Evolutionary conservation across 2,888 invertebrate species (phyloP), one percentile per base, ranked within the genome.

Genomic region (Callyntrura guangdongensis): DNA sequence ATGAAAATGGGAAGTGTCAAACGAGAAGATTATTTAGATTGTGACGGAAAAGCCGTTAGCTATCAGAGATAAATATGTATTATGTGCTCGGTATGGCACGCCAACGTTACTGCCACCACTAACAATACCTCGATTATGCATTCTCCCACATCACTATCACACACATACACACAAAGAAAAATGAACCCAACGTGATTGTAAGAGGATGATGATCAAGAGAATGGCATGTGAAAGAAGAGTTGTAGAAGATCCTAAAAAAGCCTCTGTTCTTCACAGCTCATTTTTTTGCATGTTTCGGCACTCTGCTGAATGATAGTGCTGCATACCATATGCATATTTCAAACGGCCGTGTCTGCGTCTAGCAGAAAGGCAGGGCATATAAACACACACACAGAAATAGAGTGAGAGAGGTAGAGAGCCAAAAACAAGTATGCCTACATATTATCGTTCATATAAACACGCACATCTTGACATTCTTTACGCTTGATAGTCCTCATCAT

Each of bases 21-120:
- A 86, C 77, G 86, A 86, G 86, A 61, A 85, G 85, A 77, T 86
- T 86, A 64, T 77, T 86, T 64, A 74, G 61, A 72, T 86, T 86
- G 72, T 74, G 59, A 69, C 49, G 72, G 72, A n/a, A 74, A 86
- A 74, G 74, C 74, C 74, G 85, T 61, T 74, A 86, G 85, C 59
- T 86, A 74, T 74, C n/a, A 59, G 59, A 59, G 85, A 86, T 85
- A 77, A 61, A 77, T 61, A 86, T 64, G 86, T 49, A 64, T 64
- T 77, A 27, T 74, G 61, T 86, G 49, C 49, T 22, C 74, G 27
- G n/a, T 49, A 56, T 49, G 1, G 47, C 11, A 47, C 25, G 17
- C 25, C 12, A 72, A 72, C 36, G 17, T 22, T 53, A 64, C 8
- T 9, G 61, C 25, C 61, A 64, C 20, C 8, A 9, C n/a, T 9